Evolutionary conservation across 2,113 vertebrate genomes (phyloP).

Genomic region (Oncorhynchus kisutch): DNA sequence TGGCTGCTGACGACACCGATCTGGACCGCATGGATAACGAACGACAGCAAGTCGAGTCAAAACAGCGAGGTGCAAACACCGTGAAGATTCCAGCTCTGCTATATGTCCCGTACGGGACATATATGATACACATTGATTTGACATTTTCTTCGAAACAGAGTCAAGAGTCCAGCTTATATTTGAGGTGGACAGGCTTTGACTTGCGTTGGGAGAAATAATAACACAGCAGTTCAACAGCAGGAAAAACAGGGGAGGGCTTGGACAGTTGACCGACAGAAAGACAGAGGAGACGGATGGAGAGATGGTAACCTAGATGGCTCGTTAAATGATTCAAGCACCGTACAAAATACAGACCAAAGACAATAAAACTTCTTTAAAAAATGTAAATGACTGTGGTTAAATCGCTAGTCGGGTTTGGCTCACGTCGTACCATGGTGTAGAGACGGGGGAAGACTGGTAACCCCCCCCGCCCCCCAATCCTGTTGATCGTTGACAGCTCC

Average conservation of each 20-base stretch:
- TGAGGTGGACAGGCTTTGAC: conserved; percentile 13
- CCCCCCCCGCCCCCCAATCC: background rate
- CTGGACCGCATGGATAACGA: background rate
- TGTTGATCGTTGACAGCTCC: background rate
- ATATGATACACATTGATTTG: no score
- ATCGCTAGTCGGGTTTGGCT: conserved; percentile 52
- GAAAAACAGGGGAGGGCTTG: background rate
- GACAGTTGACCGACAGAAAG: background rate
- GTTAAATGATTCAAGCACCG: background rate
- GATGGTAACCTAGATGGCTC: background rate
- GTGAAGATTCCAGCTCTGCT: background rate
- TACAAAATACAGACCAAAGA: conserved; percentile 23
- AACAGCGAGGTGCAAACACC: background rate
- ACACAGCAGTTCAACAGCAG: conserved; percentile 44
- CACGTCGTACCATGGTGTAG: conserved; percentile 47
- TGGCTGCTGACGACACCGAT: background rate
- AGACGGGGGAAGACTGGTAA: background rate
- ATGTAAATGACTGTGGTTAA: conserved; percentile 12
- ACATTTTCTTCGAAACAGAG: background rate
- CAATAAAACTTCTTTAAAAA: conserved; percentile 2
- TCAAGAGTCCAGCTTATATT: conserved; percentile 2
- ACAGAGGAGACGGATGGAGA: conserved; percentile 24
- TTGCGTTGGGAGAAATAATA: conserved; percentile 45
- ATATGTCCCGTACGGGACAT: background rate
- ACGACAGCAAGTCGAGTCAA: background rate